Conservation (phyloP, 2,888 invertebrate genomes). For the Hydroisotoma schaefferi region DNA sequence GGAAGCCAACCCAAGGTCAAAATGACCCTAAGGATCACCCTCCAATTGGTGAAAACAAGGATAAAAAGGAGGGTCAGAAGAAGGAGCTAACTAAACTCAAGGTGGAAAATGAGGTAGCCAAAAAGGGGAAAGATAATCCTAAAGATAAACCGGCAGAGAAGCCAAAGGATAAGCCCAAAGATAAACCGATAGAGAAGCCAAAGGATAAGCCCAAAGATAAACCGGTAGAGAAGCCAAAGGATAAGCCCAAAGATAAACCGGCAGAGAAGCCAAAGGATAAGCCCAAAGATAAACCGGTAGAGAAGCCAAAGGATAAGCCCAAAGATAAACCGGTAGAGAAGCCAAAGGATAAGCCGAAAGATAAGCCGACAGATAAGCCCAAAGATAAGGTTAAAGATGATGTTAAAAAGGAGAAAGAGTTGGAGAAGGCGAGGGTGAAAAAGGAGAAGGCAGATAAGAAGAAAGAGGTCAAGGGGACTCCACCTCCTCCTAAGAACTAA, state of each 20-base stretch:
- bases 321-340: slow-evolving; percentile 20
- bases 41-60: slow-evolving; percentile 24
- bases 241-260: slow-evolving; percentile 9
- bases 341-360: slow-evolving; percentile 6
- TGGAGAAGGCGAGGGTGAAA: not conserved
- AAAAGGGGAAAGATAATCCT: slow-evolving; percentile 12
- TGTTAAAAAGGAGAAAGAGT: not conserved
- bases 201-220: slow-evolving; percentile 13
- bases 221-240: slow-evolving; percentile 16
- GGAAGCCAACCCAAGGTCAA: not conserved
- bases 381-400: slow-evolving; percentile 3
- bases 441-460: not conserved
- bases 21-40: slow-evolving; percentile 5
- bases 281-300: slow-evolving; percentile 16
- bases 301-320: slow-evolving; percentile 9
- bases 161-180: slow-evolving; percentile 10
- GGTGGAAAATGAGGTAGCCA: slow-evolving; percentile 8
- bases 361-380: slow-evolving; percentile 8
- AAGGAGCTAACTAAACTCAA: slow-evolving; percentile 15
- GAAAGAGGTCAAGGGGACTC: too few relatives aligned
- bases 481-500: too few relatives aligned
- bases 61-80: slow-evolving; percentile 19
- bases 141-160: slow-evolving; percentile 9
- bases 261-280: too few relatives aligned
- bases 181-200: too few relatives aligned